These are phyloP conservation scores for Pocillopora damicornis DNA, from an alignment of 64 coral and sea anemone species.

Conservation along the genomic window DNA sequence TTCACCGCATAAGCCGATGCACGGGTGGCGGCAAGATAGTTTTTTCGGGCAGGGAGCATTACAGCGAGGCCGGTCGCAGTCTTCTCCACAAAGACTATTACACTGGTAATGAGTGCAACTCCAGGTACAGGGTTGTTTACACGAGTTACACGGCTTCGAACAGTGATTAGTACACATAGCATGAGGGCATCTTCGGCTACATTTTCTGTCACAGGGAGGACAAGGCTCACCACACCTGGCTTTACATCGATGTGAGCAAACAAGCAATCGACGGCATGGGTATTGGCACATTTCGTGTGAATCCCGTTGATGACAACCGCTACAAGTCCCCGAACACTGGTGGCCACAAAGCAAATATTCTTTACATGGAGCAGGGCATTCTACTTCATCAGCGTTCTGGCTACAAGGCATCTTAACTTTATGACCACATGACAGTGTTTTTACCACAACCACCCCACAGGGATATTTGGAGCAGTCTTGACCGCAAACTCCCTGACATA, in stretches of 20 bases:
- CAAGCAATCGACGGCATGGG: conserved; percentile 42
- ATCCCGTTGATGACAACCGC: conserved; percentile 30
- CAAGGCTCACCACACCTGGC: conserved; percentile 52
- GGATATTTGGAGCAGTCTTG: conserved; percentile 19
- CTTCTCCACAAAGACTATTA: conserved; percentile 54
- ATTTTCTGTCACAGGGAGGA: conserved; percentile 52
- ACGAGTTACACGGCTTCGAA: conserved; percentile 33
- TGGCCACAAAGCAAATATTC: conserved; percentile 3
- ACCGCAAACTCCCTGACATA: conserved; percentile 20
- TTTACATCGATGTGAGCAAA: conserved; percentile 64
- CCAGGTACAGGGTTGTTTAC: conserved; percentile 42
- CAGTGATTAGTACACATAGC: conserved; percentile 28
- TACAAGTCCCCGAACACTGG: conserved; percentile 39
- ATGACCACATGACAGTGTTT: conserved; percentile 51
- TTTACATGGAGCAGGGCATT: not conserved
- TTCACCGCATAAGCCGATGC: conserved; percentile 57
- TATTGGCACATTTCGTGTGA: conserved; percentile 43
- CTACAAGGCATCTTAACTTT: conserved; percentile 20
- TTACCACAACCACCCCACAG: not conserved
- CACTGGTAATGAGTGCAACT: conserved; percentile 55
- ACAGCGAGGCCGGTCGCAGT: conserved; percentile 33
- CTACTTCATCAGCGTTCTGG: not conserved
- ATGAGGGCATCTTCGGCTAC: conserved; percentile 46
- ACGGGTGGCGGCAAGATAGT: conserved; percentile 44
- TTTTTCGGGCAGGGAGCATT: conserved; percentile 38